Percentiles rank a stretch among this genome's conserved stretches.
phyloP scores from a whole-genome alignment of 1,140 invertebrate genomes.

The Eufriesea mexicana region DNA sequence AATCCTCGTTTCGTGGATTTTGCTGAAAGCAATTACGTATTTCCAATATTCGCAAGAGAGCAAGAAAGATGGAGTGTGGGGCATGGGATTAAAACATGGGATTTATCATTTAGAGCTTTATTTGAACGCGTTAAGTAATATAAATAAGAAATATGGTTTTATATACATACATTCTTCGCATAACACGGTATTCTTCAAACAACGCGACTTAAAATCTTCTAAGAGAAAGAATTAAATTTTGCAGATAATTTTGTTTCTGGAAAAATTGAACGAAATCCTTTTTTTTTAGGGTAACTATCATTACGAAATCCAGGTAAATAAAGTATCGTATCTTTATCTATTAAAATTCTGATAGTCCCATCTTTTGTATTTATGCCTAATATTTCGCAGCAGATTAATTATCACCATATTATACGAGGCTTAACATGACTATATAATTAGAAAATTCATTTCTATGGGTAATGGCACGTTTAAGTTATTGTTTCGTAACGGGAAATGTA shows the following conservation, averaged over 20 bases:
- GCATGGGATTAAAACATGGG: too few species aligned
- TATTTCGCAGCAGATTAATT: neutral
- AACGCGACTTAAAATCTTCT: neutral
- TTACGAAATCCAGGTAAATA: too few species aligned
- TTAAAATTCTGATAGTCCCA: too few species aligned
- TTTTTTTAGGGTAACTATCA: too few species aligned
- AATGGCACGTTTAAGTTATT: conserved; percentile 5
- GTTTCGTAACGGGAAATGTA: neutral
- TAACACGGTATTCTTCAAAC: neutral
- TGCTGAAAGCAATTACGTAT: too few species aligned
- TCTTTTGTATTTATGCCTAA: too few species aligned
- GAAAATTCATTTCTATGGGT: neutral
- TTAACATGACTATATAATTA: neutral
- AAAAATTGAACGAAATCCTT: too few species aligned
- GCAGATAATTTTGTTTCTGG: too few species aligned
- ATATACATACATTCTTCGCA: neutral
- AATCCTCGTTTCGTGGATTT: too few species aligned
- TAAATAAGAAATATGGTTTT: neutral
- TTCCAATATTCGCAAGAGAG: too few species aligned
- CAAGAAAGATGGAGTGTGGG: neutral
- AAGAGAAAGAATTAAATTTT: too few species aligned
- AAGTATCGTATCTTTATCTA: too few species aligned
- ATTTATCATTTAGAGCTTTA: neutral
- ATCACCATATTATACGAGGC: neutral
- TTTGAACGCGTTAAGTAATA: neutral